Conservation (phyloP, 2,888 invertebrate genomes). For the Crossocerus cetratus region DNA sequence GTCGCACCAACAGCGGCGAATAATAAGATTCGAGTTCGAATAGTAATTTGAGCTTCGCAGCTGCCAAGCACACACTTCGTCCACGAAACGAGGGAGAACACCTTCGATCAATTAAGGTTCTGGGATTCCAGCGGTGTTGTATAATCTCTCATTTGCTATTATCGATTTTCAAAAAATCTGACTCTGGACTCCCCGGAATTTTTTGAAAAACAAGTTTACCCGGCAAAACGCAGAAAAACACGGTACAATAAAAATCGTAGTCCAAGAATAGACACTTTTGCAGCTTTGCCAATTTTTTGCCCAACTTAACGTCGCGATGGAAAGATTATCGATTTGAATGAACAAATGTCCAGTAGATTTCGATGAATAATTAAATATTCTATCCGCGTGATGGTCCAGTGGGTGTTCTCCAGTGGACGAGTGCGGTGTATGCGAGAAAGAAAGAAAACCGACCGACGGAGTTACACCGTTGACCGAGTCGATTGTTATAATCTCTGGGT, state of each 20-base stretch:
- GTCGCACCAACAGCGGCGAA: not conserved
- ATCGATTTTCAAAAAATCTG: too few relatives aligned
- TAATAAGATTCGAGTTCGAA: not conserved
- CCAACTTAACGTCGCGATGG: too few relatives aligned
- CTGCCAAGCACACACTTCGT: too few relatives aligned
- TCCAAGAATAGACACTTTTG: slow-evolving; percentile 24
- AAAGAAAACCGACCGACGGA: slow-evolving; percentile 38
- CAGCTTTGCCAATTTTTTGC: too few relatives aligned
- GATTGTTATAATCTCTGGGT: slow-evolving; percentile 8
- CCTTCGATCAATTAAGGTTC: not conserved
- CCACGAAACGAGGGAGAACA: too few relatives aligned
- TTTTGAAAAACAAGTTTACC: slow-evolving; percentile 4
- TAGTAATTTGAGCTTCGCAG: too few relatives aligned
- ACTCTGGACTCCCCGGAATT: not conserved
- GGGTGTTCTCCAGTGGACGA: not conserved
- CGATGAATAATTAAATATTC: too few relatives aligned
- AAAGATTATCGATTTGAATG: too few relatives aligned
- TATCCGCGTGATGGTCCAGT: too few relatives aligned
- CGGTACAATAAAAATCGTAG: slow-evolving; percentile 23
- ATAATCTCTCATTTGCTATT: too few relatives aligned
- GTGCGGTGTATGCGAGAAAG: slow-evolving; percentile 21
- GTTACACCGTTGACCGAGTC: slow-evolving; percentile 33
- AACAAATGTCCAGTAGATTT: too few relatives aligned
- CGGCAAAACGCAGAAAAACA: slow-evolving; percentile 6
- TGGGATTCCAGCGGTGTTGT: not conserved